Percentiles rank a stretch among this genome's conserved stretches.
These are phyloP conservation scores for Pseudoips prasinana DNA, from an alignment of 2,888 invertebrate species.

Conservation along the genomic window DNA sequence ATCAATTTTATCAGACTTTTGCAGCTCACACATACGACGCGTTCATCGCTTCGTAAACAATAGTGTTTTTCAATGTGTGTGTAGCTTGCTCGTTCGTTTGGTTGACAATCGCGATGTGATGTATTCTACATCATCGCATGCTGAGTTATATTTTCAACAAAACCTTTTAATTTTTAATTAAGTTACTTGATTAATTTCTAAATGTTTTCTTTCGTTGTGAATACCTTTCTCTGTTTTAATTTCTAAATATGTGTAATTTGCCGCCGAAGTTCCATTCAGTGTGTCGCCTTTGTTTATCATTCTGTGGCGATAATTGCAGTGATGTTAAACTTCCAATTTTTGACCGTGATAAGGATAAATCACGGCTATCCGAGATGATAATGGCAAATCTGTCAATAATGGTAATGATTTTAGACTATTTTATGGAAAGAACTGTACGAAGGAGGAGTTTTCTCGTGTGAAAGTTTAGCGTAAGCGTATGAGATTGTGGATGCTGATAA, in stretches of 20 bases:
- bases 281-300: slow-evolving; percentile 96
- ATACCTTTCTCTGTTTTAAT: slow-evolving; percentile 75
- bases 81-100: slow-evolving; percentile 78
- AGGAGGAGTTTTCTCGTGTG: slow-evolving; percentile 75
- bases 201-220: slow-evolving; percentile 79
- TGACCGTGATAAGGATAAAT: slow-evolving; percentile 87
- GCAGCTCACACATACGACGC: slow-evolving; percentile 51
- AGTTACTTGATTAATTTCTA: slow-evolving; percentile 77
- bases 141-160: slow-evolving; percentile 79
- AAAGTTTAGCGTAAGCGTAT: slow-evolving; percentile 79
- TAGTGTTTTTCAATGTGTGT: slow-evolving; percentile 67
- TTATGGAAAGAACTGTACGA: slow-evolving; percentile 40
- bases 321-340: slow-evolving; percentile 90
- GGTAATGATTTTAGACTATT: slow-evolving; percentile 80
- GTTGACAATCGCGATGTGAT: slow-evolving; percentile 82
- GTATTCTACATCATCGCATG: slow-evolving; percentile 81
- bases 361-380: slow-evolving; percentile 86
- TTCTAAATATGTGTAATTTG: slow-evolving; percentile 93
- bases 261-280: slow-evolving; percentile 96
- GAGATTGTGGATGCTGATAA: slow-evolving; percentile 83
- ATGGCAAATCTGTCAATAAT: slow-evolving; percentile 90
- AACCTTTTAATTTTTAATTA: slow-evolving; percentile 75
- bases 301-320: slow-evolving; percentile 85
- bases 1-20: slow-evolving; percentile 71
- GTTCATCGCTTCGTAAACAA: slow-evolving; percentile 70